Percentiles rank a stretch among this genome's conserved stretches.
phyloP scores from a whole-genome alignment of 1,140 invertebrate genomes.

The Adoxophyes honmai region DNA sequence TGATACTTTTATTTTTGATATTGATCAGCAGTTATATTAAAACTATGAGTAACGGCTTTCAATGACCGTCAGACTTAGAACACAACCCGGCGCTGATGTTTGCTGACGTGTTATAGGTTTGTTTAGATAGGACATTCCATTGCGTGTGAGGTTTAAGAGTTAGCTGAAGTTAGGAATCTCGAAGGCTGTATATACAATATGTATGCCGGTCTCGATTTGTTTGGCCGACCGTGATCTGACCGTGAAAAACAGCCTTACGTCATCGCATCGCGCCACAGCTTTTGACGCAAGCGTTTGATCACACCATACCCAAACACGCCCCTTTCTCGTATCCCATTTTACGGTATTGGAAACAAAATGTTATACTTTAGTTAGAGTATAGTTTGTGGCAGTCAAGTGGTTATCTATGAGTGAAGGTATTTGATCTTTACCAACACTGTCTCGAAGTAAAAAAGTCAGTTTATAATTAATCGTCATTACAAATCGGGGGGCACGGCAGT shows the following conservation, averaged over 20 bases:
- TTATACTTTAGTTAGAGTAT: no score
- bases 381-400: no score
- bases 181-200: no score
- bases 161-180: background rate
- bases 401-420: no score
- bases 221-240: constrained; percentile 27
- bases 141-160: background rate
- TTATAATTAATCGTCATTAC: no score
- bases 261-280: background rate
- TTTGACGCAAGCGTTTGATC: background rate
- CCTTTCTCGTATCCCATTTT: background rate
- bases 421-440: no score
- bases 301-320: background rate
- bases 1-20: background rate
- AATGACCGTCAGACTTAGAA: background rate
- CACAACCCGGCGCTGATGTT: background rate
- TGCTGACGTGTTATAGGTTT: background rate
- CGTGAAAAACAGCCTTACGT: constrained; percentile 17
- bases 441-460: no score
- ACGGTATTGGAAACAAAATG: no score
- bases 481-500: no score
- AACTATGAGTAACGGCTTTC: background rate
- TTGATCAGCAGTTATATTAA: background rate
- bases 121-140: constrained; percentile 2
- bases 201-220: background rate